Base-by-base conservation (phyloP, 2,888 invertebrate species). In the Lithophane ornitopus region DNA sequence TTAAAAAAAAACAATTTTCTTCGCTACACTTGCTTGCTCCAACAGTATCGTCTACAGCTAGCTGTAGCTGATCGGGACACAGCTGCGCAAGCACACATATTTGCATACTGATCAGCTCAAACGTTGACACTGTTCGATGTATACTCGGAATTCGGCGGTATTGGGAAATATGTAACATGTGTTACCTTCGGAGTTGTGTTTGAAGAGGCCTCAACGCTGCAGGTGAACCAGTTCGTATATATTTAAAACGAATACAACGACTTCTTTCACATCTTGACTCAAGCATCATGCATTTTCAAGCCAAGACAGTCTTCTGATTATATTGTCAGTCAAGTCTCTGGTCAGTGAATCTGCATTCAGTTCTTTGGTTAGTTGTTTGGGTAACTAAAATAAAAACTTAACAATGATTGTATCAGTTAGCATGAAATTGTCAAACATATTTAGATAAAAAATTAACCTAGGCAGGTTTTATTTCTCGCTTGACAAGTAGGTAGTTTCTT, bases 1-100 rank as follows among this genome's bases (percentile, higher is more conserved):
- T 70, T 68, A 3, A 49, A 22, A 69, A 39, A 63, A 68, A 26
- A 46, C 34, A 58, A 70, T 67, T 78, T 63, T 59, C 59, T 22
- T 63, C 28, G 61, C 82, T 73, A 62, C 70, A 73, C 68, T 63
- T 70, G 26, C 52, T 58, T 62, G 46, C 72, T 44, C 2, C 67
- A 12, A 28, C 39, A 67, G 34, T 34, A 1, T 44, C 22, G n/a
- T 8, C 52, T 12, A 7, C 49, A 39, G 54, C 65, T 69, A 14
- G 9, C 28, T 22, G 26, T 46, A 19, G n/a, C n/a, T 59, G 28
- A 46, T 49, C 46, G 41, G 44, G 52, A 12, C 46, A 70, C 87
- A 87, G 77, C 88, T 87, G 88, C 68, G 22, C 81, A 87, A 83
- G 70, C 87, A 79, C 56, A 74, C 70, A 54, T 86, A 80, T 87